Evolutionary conservation across 1,140 invertebrate species (phyloP), one percentile per base, ranked within the genome.

Genomic region (Colletes latitarsis): DNA sequence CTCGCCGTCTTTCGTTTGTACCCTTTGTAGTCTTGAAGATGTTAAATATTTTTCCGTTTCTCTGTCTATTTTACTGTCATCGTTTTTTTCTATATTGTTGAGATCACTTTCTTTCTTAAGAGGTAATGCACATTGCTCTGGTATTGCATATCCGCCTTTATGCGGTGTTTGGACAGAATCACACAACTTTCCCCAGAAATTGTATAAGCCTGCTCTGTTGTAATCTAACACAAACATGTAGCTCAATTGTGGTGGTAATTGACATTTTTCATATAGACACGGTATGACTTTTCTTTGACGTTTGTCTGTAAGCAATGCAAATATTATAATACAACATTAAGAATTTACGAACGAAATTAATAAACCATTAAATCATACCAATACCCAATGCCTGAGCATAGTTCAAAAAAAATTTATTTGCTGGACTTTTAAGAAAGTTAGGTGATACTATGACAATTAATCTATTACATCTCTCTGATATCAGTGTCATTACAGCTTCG

Each of bases 321-420:
- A 43, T 43, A 68, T 55, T 12, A 53, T 0, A 49, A 49, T 66
- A 10, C 46, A 6, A 69, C n/a, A 72, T 69, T 72, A 14, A 12
- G 64, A n/a, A 12, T 52, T 19, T 14, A 58, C 4, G 14, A 64
- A 71, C 41, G 21, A 21, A 4, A 15, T 43, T 68, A 19, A 43
- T 57, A 66, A 71, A 68, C 60, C 49, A 41, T 10, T 55, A 64
- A 67, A 63, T 76, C 92, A 93, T 92, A 96, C 96, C 95, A 75
- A 97, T 96, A 85, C 95, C 95, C 80, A 96, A 90, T 9, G 96
- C 96, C 90, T 97, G 96, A 41, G 96, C 96, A 89, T 95, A 96
- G 77, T 95, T 95, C 1, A 96, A 92, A 82, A 96, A 95, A 91
- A 96, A 97, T 74, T 94, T 94, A 82, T 96, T 96, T 43, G 94